Evolutionary conservation across 2,888 invertebrate species (phyloP), one percentile per base, ranked within the genome.

Genomic region (Leucophora obtusa): DNA sequence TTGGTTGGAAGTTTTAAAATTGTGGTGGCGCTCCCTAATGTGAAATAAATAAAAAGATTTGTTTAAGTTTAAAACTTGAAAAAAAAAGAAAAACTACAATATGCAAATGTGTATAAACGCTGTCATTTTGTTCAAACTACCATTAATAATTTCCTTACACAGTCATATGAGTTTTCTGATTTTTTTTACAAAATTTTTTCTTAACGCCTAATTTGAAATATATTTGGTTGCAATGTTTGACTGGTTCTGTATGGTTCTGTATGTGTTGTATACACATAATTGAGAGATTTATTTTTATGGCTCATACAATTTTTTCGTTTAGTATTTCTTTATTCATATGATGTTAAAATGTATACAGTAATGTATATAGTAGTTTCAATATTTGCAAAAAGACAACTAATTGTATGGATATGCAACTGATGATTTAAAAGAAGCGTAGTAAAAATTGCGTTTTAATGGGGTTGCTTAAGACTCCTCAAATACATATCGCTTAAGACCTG

Each of bases 221-320:
- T 14, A 60, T 47, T 60, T 60, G 7, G 10, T 21, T 43, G 11
- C 21, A 21, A 18, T 47, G n/a, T 47, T 24, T 18, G 59, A 43
- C 38, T 60, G 24, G 60, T 60, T 60, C 21, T 43, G 11, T 43
- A 15, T 15, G 21, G 2, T 3, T 56, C 1, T 28, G n/a, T 14
- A 24, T 43, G 60, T 21, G 9, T 35, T 15, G 43, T 18, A 47
- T n/a, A n/a, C 6, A 43, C 6, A 43, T 24, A 24, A 14, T 43
- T 60, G 38, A 43, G 60, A 18, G 38, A 7, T 60, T 60, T n/a
- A 60, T 60, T 43, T 60, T 60, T 43, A 60, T 60, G 60, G 60
- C 60, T 21, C 60, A 60, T 60, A 60, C n/a, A 47, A 60, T 60
- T 47, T 60, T 3, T 28, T 28, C 28, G 28, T 28, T 11, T 60